Conservation (phyloP, 1,140 invertebrate species). For the Heterodera carotae region DNA sequence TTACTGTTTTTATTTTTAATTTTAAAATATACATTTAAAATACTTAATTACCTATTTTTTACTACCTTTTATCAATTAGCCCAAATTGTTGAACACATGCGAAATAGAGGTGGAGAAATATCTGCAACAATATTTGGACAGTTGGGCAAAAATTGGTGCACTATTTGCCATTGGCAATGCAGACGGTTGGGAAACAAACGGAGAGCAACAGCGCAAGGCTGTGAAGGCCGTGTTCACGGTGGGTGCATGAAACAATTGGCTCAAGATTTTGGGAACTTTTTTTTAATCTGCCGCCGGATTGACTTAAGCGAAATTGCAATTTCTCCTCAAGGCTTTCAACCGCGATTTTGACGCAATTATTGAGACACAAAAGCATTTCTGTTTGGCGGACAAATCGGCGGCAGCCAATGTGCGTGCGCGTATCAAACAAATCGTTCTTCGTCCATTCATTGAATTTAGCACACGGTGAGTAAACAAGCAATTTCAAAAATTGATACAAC, state of each 20-base stretch:
- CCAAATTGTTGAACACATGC: conserved; percentile 37
- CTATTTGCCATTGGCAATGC: conserved; percentile 3
- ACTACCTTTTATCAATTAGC: conserved; percentile 10
- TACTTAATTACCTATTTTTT: no score
- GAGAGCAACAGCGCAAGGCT: conserved; percentile 15
- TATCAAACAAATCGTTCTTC: conserved; percentile 51
- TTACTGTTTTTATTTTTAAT: no score
- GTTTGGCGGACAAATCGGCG: conserved; percentile 33
- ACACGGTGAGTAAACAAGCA: conserved; percentile 39
- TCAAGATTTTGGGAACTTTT: background rate
- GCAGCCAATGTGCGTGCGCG: conserved; percentile 40
- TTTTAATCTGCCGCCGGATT: background rate
- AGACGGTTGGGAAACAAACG: conserved; percentile 1
- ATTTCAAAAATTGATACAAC: no score
- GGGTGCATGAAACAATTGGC: no score
- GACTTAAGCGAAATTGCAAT: no score
- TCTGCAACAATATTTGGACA: conserved; percentile 42
- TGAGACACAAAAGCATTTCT: conserved; percentile 52
- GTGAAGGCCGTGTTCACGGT: conserved; percentile 29
- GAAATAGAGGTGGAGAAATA: conserved; percentile 42
- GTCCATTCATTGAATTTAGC: conserved; percentile 48
- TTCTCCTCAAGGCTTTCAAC: conserved; percentile 49
- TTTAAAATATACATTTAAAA: no score
- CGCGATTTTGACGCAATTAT: conserved; percentile 51
- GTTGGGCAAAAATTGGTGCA: conserved; percentile 24